Base-by-base conservation (phyloP, 2,113 vertebrate species). In the Oreochromis tanganicae region DNA sequence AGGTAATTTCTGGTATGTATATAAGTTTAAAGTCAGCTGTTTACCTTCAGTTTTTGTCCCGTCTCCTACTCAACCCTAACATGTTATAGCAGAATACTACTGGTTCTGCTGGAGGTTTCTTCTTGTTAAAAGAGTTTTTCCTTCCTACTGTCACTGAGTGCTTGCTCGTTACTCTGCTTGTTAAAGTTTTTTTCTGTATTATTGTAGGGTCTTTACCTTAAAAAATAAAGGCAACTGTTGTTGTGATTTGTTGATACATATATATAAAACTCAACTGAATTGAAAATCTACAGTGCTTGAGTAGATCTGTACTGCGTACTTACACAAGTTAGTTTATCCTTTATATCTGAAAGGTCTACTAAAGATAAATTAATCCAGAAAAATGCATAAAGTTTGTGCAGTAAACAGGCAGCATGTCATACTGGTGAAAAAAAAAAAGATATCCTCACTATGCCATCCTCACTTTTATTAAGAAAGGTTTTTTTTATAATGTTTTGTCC, bases 401-500 rank as follows among this genome's bases (percentile, higher is more conserved):
- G 13, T 57, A 57, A 57, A 29, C 12, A 57, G 12, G 12, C 6
- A 57, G 7, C 12, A 29, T 27, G 24, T 29, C 24, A 57, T 57
- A 57, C 29, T 68, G 36, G 63, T 68, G n/a, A 9, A 68, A 68
- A 17, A 29, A 29, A 59, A 34, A 61, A 6, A 0, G 6, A 41
- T 41, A 68, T 68, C 19, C 19, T 68, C 36, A 21, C 19, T 38
- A 68, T 21, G 6, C 34, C 11, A 38, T 12, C 34, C 63, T 68
- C 63, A 38, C 10, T 68, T 68, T 68, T 68, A 38, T 38, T 38
- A 68, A 68, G 34, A 12, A 38, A 38, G 1, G 0, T 38, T 27
- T 1, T 13, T n/a, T 7, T 0, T 1, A 0, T 29, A 32, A 41
- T 14, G 36, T 41, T 5, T 68, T 68, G 36, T 41, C 63, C 5